Base-by-base conservation (phyloP, 2,113 vertebrate species). In the Coptodon bakossiorum region DNA sequence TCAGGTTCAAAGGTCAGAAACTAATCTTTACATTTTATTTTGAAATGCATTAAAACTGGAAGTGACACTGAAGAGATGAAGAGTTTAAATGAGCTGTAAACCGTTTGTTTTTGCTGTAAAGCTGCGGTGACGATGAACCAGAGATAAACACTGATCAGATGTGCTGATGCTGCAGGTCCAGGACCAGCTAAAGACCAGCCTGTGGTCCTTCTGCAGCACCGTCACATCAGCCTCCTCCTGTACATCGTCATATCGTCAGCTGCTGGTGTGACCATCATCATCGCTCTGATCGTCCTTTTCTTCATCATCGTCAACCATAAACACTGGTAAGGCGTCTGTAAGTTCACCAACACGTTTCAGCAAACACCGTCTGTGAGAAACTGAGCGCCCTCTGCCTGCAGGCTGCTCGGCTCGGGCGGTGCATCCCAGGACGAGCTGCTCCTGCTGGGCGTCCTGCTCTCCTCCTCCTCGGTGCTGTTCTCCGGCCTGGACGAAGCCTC, bases 391-490 rank as follows among this genome's bases (percentile, higher is more conserved):
- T 73, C 36, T 31, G 11, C n/a, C 40, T n/a, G 92, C 84, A 99
- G 98, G 96, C 93, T 96, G 92, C 97, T 97, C 93, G 97, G 96
- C 91, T 97, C 97, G 87, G 97, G 97, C 17, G 95, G 96, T 34
- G 97, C 97, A 12, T 96, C 97, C 81, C 97, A 97, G 97, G 98
- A 98, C 90, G 95, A 97, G 93, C 97, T 99, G 85, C 97, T 99
- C 83, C 98, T 98, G 94, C 96, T 98, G 88, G 98, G 97, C 63
- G 90, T 97, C 54, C 97, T 99, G 96, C 96, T 99, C 9, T 97
- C 97, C 93, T 98, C 97, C 29, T 96, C 96, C 36, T 99, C 97
- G 4, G 97, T 99, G 89, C 97, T 98, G 92, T 93, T 98, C 87
- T 98, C 98, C 31, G 97, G 98, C 83, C 97, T 98, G 82, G 97